Evolutionary conservation across 2,888 invertebrate genomes (phyloP).

Genomic region (Oscheius sp.): DNA sequence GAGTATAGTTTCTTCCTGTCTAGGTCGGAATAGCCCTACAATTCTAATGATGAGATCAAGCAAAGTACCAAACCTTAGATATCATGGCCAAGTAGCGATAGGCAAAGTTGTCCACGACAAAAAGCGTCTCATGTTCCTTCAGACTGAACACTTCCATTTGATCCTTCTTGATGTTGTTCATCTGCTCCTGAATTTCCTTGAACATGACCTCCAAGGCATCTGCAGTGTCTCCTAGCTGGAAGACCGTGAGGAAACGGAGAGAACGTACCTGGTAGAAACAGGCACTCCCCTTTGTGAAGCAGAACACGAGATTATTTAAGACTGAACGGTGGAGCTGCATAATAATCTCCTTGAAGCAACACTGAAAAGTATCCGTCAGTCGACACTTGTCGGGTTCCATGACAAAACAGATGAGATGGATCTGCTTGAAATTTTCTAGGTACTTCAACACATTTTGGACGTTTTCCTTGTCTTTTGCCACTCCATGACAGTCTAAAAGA

Average conservation of each 20-base stretch:
- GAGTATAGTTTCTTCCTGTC: not conserved
- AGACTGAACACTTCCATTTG: no score
- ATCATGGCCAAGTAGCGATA: not conserved
- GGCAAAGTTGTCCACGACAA: not conserved
- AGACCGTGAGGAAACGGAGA: no score
- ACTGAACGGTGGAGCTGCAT: constrained; percentile 49
- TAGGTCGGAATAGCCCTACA: not conserved
- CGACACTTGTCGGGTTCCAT: constrained; percentile 40
- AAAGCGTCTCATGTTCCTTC: no score
- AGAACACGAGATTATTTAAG: constrained; percentile 52
- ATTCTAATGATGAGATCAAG: no score
- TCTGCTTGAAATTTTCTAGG: not conserved
- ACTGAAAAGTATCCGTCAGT: constrained; percentile 41
- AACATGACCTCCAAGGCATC: no score
- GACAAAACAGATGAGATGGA: constrained; percentile 6
- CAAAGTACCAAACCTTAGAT: no score
- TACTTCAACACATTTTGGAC: constrained; percentile 12
- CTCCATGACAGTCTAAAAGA: not conserved
- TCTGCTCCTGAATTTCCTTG: no score
- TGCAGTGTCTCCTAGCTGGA: no score
- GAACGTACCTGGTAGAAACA: not conserved
- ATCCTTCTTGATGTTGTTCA: no score
- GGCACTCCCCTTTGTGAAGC: constrained; percentile 51
- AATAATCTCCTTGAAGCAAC: constrained; percentile 55
- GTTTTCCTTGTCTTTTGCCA: not conserved